Conservation (phyloP, 2,113 vertebrate genomes). For the Stegastes partitus region DNA sequence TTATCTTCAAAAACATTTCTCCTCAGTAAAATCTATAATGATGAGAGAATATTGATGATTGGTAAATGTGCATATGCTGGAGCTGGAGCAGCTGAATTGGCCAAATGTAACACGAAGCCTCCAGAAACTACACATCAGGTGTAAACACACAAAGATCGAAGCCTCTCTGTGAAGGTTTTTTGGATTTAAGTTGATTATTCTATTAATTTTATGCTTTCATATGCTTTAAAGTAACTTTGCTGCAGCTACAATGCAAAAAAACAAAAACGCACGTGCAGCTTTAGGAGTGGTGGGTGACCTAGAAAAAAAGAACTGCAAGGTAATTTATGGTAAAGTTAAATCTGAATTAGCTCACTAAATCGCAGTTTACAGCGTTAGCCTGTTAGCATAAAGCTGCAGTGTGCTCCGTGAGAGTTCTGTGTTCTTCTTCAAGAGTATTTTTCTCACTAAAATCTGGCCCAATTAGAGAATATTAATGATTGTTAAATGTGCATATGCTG, state of each 20-base stretch:
- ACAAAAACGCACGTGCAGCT: too few species aligned
- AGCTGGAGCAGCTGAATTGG: slow-evolving; percentile 39
- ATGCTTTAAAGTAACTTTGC: too few species aligned
- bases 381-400: too few species aligned
- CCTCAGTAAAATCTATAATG: slow-evolving; percentile 81
- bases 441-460: slow-evolving; percentile 78
- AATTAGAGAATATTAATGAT: slow-evolving; percentile 97
- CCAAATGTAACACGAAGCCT: not conserved
- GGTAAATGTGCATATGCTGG: slow-evolving; percentile 92
- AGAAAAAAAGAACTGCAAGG: not conserved
- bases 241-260: too few species aligned
- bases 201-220: too few species aligned
- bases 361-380: too few species aligned
- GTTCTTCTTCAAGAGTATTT: slow-evolving; percentile 40
- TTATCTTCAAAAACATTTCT: slow-evolving; percentile 40
- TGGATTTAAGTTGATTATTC: too few species aligned
- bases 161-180: too few species aligned
- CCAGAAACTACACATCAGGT: not conserved
- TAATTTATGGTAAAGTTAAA: not conserved
- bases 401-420: not conserved
- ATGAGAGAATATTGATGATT: slow-evolving; percentile 96
- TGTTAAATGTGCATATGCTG: slow-evolving; percentile 93
- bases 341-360: too few species aligned
- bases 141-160: not conserved
- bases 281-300: too few species aligned